Percentiles rank a stretch among this genome's conserved stretches.
These are phyloP conservation scores for Ophion slaviceki DNA, from an alignment of 2,888 invertebrate species.

Conservation along the genomic window DNA sequence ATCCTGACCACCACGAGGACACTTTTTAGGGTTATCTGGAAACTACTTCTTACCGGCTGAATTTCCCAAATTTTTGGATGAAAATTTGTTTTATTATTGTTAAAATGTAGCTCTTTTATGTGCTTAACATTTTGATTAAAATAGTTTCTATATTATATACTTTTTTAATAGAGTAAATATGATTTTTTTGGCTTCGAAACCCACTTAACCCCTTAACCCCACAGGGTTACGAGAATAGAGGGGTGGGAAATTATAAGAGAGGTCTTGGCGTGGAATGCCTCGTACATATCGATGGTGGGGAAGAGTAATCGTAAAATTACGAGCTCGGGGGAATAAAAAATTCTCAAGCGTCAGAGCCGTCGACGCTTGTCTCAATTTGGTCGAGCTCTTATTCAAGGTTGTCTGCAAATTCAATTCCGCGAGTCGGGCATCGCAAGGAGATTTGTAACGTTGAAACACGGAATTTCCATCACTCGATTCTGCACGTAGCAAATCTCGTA, in stretches of 20 bases:
- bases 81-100: too few relatives aligned
- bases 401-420: constrained; percentile 25
- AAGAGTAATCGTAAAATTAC: neutral
- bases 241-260: neutral
- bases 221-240: too few relatives aligned
- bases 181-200: too few relatives aligned
- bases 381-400: neutral
- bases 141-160: too few relatives aligned
- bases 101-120: too few relatives aligned
- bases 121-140: too few relatives aligned
- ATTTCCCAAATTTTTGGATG: too few relatives aligned
- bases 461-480: constrained; percentile 34
- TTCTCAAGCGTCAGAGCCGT: neutral
- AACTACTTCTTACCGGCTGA: too few relatives aligned
- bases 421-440: constrained; percentile 22
- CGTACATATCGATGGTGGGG: neutral
- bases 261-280: neutral
- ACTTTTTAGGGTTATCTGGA: too few relatives aligned
- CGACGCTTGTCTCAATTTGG: constrained; percentile 23
- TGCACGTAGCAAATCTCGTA: neutral
- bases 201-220: too few relatives aligned
- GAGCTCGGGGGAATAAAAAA: neutral
- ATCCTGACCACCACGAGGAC: too few relatives aligned
- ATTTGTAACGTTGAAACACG: constrained; percentile 31
- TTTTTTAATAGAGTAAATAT: too few relatives aligned